phyloP scores from a whole-genome alignment of 2,113 vertebrate species.

The Cyphomyrus plagiostoma region DNA sequence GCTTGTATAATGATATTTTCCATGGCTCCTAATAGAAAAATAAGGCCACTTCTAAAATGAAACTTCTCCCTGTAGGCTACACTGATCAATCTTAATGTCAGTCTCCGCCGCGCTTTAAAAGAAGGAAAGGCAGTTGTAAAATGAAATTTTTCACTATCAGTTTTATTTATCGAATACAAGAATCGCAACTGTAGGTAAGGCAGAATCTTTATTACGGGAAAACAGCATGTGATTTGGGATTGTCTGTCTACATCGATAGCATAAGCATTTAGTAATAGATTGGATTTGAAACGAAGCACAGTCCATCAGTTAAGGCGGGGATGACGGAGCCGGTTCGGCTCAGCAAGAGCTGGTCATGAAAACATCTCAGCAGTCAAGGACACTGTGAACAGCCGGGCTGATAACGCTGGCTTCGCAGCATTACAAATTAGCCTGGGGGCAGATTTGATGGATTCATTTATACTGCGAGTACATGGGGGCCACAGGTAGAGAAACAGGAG shows the following conservation, averaged over 20 bases:
- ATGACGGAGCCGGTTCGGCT: background rate
- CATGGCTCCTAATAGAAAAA: constrained; percentile 57
- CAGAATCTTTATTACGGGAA: background rate
- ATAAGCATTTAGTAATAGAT: constrained; percentile 4
- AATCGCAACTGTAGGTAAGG: background rate
- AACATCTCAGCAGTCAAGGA: constrained; percentile 44
- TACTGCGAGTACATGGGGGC: constrained; percentile 36
- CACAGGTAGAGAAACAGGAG: constrained; percentile 30
- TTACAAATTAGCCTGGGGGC: constrained; percentile 43
- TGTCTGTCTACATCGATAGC: constrained; percentile 12
- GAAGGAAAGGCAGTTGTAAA: constrained; percentile 54
- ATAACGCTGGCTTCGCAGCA: constrained; percentile 31
- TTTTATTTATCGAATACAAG: constrained; percentile 5
- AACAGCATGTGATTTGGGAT: constrained; percentile 13
- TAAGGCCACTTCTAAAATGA: constrained; percentile 22
- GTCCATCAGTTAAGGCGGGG: background rate
- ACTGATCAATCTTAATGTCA: background rate
- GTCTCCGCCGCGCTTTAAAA: constrained; percentile 47
- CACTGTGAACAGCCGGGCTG: constrained; percentile 24
- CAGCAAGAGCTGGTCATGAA: constrained; percentile 23
- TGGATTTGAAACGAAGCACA: constrained; percentile 12
- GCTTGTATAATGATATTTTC: constrained; percentile 62
- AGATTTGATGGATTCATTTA: constrained; percentile 47
- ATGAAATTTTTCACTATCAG: constrained; percentile 44
- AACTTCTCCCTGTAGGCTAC: background rate